Evolutionary conservation across 1,140 invertebrate genomes (phyloP).

Genomic region (Platorchestia sp.): DNA sequence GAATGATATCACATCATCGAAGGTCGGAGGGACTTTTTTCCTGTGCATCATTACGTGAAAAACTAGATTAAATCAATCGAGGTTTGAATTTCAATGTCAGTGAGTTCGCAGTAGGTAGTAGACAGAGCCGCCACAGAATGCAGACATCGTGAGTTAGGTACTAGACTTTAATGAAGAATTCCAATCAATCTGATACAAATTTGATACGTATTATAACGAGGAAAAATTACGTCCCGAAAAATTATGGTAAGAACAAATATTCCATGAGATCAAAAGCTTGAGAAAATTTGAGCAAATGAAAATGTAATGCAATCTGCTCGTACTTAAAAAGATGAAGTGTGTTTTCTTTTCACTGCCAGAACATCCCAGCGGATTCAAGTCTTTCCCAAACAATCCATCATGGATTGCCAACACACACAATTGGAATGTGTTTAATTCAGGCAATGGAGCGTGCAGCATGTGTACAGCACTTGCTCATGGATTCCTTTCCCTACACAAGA

Average conservation of each 20-base stretch:
- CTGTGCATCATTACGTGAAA: neutral
- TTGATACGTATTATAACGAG: neutral
- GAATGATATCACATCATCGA: neutral
- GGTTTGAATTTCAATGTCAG: neutral
- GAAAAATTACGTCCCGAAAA: neutral
- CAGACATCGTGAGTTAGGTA: neutral
- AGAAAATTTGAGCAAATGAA: neutral
- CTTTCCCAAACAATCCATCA: neutral
- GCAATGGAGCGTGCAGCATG: neutral
- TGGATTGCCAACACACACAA: neutral
- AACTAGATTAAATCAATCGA: neutral
- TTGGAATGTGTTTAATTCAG: conserved; percentile 6
- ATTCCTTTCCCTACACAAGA: conserved; percentile 10
- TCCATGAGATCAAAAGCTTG: neutral
- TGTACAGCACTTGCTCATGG: neutral
- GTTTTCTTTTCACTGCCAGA: neutral
- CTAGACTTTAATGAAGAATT: neutral
- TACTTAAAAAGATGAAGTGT: neutral
- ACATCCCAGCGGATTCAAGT: neutral
- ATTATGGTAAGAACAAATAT: no score
- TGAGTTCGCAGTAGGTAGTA: neutral
- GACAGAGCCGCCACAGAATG: neutral
- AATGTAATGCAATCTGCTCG: neutral
- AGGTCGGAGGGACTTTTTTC: neutral
- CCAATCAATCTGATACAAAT: neutral